These are phyloP conservation scores for Sitophilus oryzae DNA, from an alignment of 1,140 invertebrate genomes.

Conservation along the genomic window DNA sequence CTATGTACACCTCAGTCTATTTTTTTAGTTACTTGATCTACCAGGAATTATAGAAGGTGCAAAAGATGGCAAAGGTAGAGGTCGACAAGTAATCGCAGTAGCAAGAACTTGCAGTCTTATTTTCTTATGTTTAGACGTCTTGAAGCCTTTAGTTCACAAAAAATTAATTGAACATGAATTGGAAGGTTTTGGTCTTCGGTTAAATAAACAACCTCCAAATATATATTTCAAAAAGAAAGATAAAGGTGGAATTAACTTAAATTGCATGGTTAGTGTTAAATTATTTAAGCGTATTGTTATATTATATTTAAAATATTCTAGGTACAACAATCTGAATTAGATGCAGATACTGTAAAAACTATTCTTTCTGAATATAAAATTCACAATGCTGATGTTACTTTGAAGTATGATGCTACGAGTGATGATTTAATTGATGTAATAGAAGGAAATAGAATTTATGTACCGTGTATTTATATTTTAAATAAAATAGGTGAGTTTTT, in stretches of 20 bases:
- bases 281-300: constrained; percentile 24
- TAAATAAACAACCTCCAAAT: constrained; percentile 97
- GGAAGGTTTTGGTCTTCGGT: constrained; percentile 95
- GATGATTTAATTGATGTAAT: constrained; percentile 99
- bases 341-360: constrained; percentile 90
- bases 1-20: not conserved
- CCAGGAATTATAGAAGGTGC: constrained; percentile 99
- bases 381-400: constrained; percentile 95
- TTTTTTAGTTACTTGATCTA: constrained; percentile 76
- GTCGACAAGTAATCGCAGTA: constrained; percentile 98
- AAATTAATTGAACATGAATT: constrained; percentile 95
- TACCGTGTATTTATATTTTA: constrained; percentile 96
- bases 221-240: constrained; percentile 96
- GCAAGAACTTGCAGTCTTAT: constrained; percentile 97
- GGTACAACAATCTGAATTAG: constrained; percentile 90
- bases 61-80: constrained; percentile 98
- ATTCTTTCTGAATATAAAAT: constrained; percentile 98
- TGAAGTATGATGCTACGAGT: constrained; percentile 91
- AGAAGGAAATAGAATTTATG: constrained; percentile 96
- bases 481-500: constrained; percentile 91
- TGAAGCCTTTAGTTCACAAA: constrained; percentile 96
- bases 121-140: constrained; percentile 96
- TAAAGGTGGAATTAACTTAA: constrained; percentile 94
- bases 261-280: constrained; percentile 61
- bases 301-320: constrained; percentile 44